These are phyloP conservation scores for Cyphomyrus discorhynchus DNA, from an alignment of 2,113 vertebrate genomes.

Conservation along the genomic window DNA sequence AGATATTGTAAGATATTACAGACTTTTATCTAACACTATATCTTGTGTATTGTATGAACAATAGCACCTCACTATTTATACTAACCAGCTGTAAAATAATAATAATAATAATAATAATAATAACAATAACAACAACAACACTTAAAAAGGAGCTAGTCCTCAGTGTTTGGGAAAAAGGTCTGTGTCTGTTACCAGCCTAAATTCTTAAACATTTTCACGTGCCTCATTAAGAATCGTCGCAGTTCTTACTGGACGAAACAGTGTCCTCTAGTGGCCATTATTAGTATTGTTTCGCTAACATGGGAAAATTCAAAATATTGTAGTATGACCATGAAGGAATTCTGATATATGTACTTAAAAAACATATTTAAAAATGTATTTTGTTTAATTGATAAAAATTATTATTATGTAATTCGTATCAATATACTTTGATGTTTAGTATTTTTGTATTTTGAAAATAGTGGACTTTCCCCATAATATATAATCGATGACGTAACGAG, in stretches of 20 bases:
- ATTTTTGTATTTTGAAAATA: neutral
- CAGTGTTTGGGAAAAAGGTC: neutral
- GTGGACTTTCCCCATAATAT: neutral
- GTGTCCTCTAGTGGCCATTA: slow-evolving; percentile 13
- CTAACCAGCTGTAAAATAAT: neutral
- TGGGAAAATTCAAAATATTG: neutral
- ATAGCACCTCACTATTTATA: neutral
- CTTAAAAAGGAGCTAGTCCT: neutral
- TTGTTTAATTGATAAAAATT: neutral
- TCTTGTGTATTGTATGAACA: neutral
- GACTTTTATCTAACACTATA: neutral
- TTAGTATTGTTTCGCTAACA: neutral
- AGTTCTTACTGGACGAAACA: slow-evolving; percentile 12
- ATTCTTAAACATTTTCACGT: neutral
- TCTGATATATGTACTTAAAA: neutral
- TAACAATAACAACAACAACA: neutral
- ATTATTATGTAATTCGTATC: neutral
- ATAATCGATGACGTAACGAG: neutral
- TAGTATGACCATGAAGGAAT: neutral
- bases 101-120: neutral
- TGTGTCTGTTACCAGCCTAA: neutral
- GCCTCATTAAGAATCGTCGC: neutral
- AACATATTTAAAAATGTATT: neutral
- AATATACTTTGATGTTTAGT: neutral
- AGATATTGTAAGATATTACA: neutral